phyloP scores from a whole-genome alignment of 92 coral and sea anemone species.

The Porites divaricata region DNA sequence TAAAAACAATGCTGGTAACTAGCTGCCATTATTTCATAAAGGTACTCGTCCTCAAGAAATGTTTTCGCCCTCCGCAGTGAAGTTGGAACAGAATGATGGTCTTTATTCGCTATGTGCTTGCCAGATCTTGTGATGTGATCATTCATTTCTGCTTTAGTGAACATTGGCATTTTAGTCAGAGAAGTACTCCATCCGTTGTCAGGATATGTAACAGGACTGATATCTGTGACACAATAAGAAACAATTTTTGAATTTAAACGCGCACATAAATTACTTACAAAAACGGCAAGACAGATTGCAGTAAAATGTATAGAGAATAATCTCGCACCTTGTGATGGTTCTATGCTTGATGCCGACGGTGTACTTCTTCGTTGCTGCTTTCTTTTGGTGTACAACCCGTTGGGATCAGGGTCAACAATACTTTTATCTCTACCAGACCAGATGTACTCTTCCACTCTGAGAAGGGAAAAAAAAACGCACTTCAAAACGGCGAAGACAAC shows the following conservation, averaged over 20 bases:
- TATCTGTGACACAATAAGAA: too few species aligned
- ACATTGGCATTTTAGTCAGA: not conserved
- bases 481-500: too few species aligned
- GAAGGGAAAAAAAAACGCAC: too few species aligned
- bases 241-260: too few species aligned
- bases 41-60: too few species aligned
- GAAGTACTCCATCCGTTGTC: conserved; percentile 4
- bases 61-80: too few species aligned
- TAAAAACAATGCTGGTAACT: not conserved
- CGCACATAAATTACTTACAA: too few species aligned
- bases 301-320: too few species aligned
- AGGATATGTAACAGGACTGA: not conserved
- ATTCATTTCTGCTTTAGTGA: conserved; percentile 6
- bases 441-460: not conserved
- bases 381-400: conserved; percentile 6
- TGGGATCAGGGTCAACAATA: conserved; percentile 16
- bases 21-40: too few species aligned
- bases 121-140: conserved; percentile 4
- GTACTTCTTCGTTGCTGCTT: not conserved
- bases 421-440: not conserved
- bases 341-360: not conserved
- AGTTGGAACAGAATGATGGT: too few species aligned
- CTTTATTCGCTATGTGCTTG: too few species aligned
- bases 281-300: too few species aligned
- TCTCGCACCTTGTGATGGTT: not conserved